Conservation (phyloP, 2,113 vertebrate species). For the Rostratula benghalensis region DNA sequence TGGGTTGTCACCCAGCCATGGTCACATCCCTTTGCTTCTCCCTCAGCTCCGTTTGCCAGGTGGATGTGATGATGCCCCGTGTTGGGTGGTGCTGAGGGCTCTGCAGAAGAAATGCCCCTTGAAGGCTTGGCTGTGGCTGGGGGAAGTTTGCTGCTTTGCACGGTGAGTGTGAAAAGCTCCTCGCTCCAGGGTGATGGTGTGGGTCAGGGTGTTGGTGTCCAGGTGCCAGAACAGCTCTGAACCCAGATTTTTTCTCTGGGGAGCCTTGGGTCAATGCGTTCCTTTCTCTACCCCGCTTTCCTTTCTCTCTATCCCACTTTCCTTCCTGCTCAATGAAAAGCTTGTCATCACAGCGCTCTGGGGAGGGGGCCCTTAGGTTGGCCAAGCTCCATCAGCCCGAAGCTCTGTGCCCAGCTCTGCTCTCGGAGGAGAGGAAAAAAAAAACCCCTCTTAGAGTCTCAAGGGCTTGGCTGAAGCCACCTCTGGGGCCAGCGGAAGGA, state of each 20-base stretch:
- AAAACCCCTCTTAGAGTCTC: neutral
- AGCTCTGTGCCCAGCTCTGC: neutral
- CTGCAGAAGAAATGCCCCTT: neutral
- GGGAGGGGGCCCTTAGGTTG: neutral
- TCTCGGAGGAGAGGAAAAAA: neutral
- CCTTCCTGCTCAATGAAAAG: neutral
- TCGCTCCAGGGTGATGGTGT: neutral
- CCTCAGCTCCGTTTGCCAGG: rapidly evolving
- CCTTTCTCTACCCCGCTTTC: neutral
- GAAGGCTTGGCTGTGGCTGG: neutral
- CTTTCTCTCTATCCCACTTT: neutral
- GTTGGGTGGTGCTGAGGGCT: neutral
- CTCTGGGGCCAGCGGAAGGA: neutral
- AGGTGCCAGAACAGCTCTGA: neutral
- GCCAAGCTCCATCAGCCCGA: neutral
- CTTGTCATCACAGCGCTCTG: neutral
- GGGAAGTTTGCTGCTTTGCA: neutral
- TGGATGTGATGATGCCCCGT: rapidly evolving
- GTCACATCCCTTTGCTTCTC: neutral
- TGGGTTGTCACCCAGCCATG: neutral
- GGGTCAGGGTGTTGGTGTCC: rapidly evolving
- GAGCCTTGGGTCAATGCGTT: neutral
- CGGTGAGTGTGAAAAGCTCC: rapidly evolving
- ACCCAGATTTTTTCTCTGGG: neutral
- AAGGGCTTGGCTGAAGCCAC: neutral